Base-by-base conservation (phyloP, 2,113 vertebrate species). In the Calcarius ornatus region DNA sequence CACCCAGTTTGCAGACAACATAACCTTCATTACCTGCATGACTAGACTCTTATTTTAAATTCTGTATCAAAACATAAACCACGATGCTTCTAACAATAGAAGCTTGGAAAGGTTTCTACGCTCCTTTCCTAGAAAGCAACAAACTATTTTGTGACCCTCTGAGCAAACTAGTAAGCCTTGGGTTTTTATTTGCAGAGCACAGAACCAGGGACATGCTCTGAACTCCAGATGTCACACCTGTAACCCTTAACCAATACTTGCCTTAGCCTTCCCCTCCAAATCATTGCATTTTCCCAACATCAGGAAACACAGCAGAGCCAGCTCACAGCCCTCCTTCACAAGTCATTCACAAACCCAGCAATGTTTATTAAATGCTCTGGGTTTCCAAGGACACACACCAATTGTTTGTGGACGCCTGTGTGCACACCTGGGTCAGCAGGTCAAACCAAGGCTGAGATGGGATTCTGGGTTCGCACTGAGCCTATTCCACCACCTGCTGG, bases 361-460 rank as follows among this genome's bases (percentile, higher is more conserved):
- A 4, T 0, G 33, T 35, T 12, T 35, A 35, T 11, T 35, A 59
- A 24, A 9, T 1, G 37, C 42, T 12, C 33, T n/a, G 47, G 30
- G 2, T 8, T 35, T 7, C 27, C 30, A 21, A n/a, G 30, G 2
- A n/a, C 3, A 2, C 25, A 4, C 37, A 7, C 2, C 5, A 3
- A 0, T 11, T 19, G 12, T 7, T 10, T 0, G 50, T 1, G 16
- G 12, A 10, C 14, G 20, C 28, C 35, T 2, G 17, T 2, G 8
- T 1, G 16, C 25, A 16, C 43, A 3, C 2, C 0, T 0, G 9
- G 70, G 15, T 5, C 70, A 21, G 10, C 6, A 9, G 35, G 15
- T 15, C 24, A 3, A 30, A 63, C 31, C 50, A 7, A 31, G n/a
- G 17, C 47, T 11, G 0, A 15, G 42, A 15, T 12, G 3, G 3